Evolutionary conservation across 2,888 invertebrate genomes (phyloP).

Genomic region (Allacma fusca): DNA sequence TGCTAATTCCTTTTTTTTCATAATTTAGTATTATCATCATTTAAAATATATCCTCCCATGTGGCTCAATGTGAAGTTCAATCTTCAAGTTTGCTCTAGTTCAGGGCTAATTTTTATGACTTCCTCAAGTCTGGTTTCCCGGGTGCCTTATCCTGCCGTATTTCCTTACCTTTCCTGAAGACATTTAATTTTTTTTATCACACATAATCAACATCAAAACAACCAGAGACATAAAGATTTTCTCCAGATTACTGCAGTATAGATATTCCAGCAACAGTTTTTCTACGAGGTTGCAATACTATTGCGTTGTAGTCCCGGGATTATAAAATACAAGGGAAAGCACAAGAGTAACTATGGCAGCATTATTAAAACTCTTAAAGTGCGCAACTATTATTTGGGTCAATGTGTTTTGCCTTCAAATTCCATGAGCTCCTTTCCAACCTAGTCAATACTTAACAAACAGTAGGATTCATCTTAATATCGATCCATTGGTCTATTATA

Average conservation of each 20-base stretch:
- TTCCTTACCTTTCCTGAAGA: not conserved
- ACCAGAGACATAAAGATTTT: too few species aligned
- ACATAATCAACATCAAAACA: too few species aligned
- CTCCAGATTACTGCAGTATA: too few species aligned
- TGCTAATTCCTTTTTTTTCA: too few species aligned
- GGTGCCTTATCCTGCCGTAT: not conserved
- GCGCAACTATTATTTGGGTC: not conserved
- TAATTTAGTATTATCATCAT: not conserved
- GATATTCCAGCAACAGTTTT: too few species aligned
- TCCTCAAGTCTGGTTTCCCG: not conserved
- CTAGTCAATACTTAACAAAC: not conserved
- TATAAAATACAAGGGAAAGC: not conserved
- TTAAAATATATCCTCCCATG: not conserved
- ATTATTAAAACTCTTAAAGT: not conserved
- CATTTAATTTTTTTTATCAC: too few species aligned
- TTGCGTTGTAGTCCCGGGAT: not conserved
- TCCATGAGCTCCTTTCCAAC: not conserved
- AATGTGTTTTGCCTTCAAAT: constrained; percentile 5
- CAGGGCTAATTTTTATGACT: not conserved
- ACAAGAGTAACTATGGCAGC: not conserved
- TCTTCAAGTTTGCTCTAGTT: not conserved
- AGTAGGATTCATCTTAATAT: not conserved
- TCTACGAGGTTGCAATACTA: not conserved
- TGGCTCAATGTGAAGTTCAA: not conserved
- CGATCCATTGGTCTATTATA: not conserved